These are phyloP conservation scores for Agrypnus murinus DNA, from an alignment of 2,888 invertebrate genomes.

Conservation along the genomic window DNA sequence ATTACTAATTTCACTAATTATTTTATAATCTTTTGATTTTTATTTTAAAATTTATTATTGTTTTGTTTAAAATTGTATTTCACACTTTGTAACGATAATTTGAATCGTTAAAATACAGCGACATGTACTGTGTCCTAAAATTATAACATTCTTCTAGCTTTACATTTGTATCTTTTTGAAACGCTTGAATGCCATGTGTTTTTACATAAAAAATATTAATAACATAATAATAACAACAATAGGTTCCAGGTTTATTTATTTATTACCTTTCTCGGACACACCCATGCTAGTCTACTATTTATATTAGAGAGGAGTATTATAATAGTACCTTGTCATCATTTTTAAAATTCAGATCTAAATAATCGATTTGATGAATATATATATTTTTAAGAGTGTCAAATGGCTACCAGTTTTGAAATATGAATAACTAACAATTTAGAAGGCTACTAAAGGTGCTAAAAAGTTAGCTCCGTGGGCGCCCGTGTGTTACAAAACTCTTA, in stretches of 20 bases:
- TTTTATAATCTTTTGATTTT: no score
- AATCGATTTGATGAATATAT: constrained; percentile 17
- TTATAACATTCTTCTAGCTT: no score
- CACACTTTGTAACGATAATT: no score
- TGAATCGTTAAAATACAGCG: no score
- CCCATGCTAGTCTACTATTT: constrained; percentile 15
- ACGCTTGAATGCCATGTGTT: no score
- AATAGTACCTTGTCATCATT: constrained; percentile 5
- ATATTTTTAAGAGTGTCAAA: constrained; percentile 31
- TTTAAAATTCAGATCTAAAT: constrained; percentile 26
- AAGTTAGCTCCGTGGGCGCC: constrained; percentile 27
- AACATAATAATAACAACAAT: no score
- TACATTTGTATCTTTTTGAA: no score
- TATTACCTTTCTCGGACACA: constrained; percentile 11
- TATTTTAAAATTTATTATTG: no score
- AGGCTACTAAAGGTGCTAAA: constrained; percentile 22
- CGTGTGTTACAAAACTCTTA: constrained; percentile 28
- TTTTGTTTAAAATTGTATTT: no score
- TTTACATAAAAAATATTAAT: no score
- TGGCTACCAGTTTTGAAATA: constrained; percentile 31
- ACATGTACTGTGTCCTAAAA: no score
- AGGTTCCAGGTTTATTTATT: constrained; percentile 17
- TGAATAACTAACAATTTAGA: constrained; percentile 28
- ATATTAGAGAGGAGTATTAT: constrained; percentile 2
- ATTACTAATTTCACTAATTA: no score